Base-by-base conservation (phyloP, 2,888 invertebrate species). In the Empis stercorea region DNA sequence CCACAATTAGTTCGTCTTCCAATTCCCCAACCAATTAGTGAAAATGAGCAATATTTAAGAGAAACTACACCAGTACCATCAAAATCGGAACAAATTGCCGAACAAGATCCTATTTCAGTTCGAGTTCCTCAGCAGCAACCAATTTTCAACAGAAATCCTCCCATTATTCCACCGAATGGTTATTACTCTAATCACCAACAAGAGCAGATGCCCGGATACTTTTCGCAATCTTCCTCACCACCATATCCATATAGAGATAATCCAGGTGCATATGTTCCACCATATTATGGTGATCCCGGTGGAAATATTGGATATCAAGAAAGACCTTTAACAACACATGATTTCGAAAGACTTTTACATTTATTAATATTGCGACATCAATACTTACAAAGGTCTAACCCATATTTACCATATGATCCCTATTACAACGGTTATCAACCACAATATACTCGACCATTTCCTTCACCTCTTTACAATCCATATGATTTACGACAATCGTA, bases 281-380 rank as follows among this genome's bases (percentile, higher is more conserved):
- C 66, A 2, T 74, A 75, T 47, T 40, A 39, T 15, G 11, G 27
- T 13, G 38, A 27, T 23, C 13, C 14, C 10, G 30, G 30, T 17
- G 34, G 16, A 13, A 45, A 49, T 51, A 72, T 76, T 48, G 72
- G 76, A 48, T 72, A 75, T 3, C 80, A 81, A 40, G 73, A 78
- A 43, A 76, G 82, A 10, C 84, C 84, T 9, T 76, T 84, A 3
- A 83, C 82, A 58, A 79, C 81, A 2, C 74, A 77, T 57, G 84
- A 84, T 59, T 77, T 84, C 50, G 80, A 81, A 58, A 72, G 78
- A 43, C 65, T 84, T 37, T 67, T 84, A 7, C 79, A 81, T 52
- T 75, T 79, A 60, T 66, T 84, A 47, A 74, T 84, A 34, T 61
- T 77, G 30, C 70, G 82, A 44, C 83, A 84, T 63, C 76, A 73